A percentile compares a stretch with the other conserved stretches of the same genome.
These are phyloP conservation scores for Forficula auricularia DNA, from an alignment of 1,140 invertebrate genomes.

Conservation along the genomic window DNA sequence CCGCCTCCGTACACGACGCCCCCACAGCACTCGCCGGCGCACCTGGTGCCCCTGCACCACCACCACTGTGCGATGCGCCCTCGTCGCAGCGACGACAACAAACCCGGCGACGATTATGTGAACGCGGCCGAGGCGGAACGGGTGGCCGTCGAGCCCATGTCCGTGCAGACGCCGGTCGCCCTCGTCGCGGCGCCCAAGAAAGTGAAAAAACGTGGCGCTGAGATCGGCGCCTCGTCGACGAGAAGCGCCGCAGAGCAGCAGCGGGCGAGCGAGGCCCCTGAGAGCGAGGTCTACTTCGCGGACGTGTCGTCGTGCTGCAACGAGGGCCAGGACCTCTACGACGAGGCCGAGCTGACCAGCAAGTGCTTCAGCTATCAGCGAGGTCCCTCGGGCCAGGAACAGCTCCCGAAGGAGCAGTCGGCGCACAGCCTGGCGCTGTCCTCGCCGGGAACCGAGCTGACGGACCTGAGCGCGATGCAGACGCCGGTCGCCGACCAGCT, in stretches of 20 bases:
- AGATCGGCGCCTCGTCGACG: too few relatives aligned
- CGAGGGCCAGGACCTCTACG: conserved; percentile 22
- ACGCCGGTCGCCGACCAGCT: conserved; percentile 19
- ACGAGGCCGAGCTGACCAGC: conserved; percentile 17
- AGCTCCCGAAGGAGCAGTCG: conserved; percentile 5
- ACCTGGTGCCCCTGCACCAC: conserved; percentile 20
- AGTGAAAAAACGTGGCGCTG: too few relatives aligned
- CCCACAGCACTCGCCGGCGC: conserved; percentile 22
- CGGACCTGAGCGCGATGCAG: conserved; percentile 12
- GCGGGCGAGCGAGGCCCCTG: conserved; percentile 24
- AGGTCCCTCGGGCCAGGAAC: conserved; percentile 12
- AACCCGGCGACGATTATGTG: conserved; percentile 5
- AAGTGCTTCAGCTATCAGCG: conserved; percentile 11
- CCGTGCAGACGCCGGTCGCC: conserved; percentile 1
- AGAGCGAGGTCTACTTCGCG: conserved; percentile 67
- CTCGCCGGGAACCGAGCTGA: conserved; percentile 11
- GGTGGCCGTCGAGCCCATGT: conserved; percentile 6
- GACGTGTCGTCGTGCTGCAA: conserved; percentile 71
- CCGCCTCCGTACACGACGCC: conserved; percentile 57
- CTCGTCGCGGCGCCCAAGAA: too few relatives aligned
- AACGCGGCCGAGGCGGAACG: too few relatives aligned
- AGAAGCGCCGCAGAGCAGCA: background rate
- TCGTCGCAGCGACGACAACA: conserved; percentile 19
- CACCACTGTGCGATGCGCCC: conserved; percentile 23
- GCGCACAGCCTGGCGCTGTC: conserved; percentile 8